Evolutionary conservation across 1,140 invertebrate genomes (phyloP).

Genomic region (Parapsyche elsis): DNA sequence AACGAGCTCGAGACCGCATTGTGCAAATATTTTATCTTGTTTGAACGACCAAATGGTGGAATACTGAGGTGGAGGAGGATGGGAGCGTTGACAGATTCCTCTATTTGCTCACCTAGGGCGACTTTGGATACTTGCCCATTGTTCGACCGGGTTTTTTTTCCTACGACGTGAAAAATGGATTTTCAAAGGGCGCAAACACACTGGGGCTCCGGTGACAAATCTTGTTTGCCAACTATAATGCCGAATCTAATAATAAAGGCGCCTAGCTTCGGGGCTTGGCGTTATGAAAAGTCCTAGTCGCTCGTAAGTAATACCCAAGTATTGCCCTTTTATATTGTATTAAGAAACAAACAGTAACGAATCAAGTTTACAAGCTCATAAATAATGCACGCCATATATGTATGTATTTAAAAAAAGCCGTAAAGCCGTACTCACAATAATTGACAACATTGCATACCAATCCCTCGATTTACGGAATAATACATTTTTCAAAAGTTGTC

Average conservation of each 20-base stretch:
- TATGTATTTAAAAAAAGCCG: no score
- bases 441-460: no score
- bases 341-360: no score
- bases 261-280: background rate
- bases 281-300: background rate
- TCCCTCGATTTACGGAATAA: no score
- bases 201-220: background rate
- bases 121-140: conserved; percentile 44
- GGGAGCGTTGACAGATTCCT: conserved; percentile 46
- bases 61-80: conserved; percentile 35
- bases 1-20: conserved; percentile 52
- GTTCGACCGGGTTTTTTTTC: conserved; percentile 49
- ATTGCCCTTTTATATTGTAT: no score
- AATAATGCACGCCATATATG: no score
- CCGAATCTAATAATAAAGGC: conserved; percentile 14
- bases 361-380: no score
- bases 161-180: conserved; percentile 40
- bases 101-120: conserved; percentile 50
- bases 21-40: conserved; percentile 56
- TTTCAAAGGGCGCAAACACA: conserved; percentile 42
- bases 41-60: conserved; percentile 52
- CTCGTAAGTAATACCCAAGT: no score
- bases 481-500: no score
- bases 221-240: conserved; percentile 17
- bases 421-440: no score